These are phyloP conservation scores for Lamprologus callipterus DNA, from an alignment of 2,113 vertebrate genomes.

Conservation along the genomic window DNA sequence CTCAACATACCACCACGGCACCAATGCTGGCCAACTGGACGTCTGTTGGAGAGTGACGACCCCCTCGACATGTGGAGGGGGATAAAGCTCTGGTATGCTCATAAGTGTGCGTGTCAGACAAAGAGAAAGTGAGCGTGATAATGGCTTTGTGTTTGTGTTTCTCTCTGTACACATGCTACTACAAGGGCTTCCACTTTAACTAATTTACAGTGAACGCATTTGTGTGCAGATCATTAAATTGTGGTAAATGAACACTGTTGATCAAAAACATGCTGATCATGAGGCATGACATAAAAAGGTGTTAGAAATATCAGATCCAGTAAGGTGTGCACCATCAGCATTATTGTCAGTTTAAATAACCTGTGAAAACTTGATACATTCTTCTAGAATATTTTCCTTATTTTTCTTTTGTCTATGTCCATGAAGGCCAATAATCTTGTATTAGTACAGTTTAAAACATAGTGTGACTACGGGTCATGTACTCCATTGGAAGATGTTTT, in stretches of 20 bases:
- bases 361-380: accelerated
- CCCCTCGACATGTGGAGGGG: not conserved
- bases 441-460: not conserved
- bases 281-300: not conserved
- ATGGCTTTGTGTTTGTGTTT: not conserved
- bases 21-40: not conserved
- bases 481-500: not conserved
- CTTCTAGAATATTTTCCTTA: not conserved
- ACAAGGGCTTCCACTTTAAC: not conserved
- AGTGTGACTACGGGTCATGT: accelerated
- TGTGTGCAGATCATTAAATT: not conserved
- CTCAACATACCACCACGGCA: slow-evolving; percentile 51
- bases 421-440: not conserved
- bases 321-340: not conserved
- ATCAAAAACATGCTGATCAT: not conserved
- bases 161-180: not conserved
- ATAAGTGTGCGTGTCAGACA: not conserved
- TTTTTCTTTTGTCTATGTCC: not conserved
- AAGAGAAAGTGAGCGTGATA: slow-evolving; percentile 10
- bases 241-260: not conserved
- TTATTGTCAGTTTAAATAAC: not conserved
- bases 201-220: not conserved
- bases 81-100: slow-evolving; percentile 8
- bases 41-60: slow-evolving; percentile 4
- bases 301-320: not conserved